Evolutionary conservation across 2,888 invertebrate species (phyloP), one percentile per base, ranked within the genome.

Genomic region (Latrodectus hesperus): DNA sequence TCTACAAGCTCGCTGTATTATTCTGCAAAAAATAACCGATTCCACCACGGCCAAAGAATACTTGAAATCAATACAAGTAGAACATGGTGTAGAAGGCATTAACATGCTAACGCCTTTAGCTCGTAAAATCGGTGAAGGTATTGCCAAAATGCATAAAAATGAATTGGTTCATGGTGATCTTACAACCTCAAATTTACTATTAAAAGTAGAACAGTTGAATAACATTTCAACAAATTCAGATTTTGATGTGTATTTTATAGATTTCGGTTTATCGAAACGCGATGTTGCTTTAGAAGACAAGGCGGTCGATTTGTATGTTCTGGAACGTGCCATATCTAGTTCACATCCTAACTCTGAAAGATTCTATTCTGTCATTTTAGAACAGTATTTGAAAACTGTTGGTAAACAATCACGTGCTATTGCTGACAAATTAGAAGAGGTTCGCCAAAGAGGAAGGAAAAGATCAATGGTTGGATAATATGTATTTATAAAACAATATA

Each of bases 111-210:
- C 87, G 9, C 72, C 87, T 75, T 55, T 90, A 53, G 92, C 93
- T 1, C 90, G 91, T 49, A 91, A 91, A 17, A 89, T 99, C 88
- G 99, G 99, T 0, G 91, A 91, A 84, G 93, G 94, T 0, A 93
- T 99, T 49, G 95, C 95, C 0, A 95, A 94, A 92, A 94, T 99
- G 93, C 99, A 99, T 92, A 93, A 94, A 16, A 95, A 95, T 91
- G 95, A 96, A 91, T 95, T 99, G 6, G 96, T 99, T 90, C 99
- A 99, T 92, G 99, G 99, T 0, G 99, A 99, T 93, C 93, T 99
- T 88, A 99, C 99, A 0, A 98, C 99, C 0, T 99, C 99, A 0
- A 99, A 99, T 92, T 95, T 99, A 92, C 93, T 99, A 80, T 92
- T 98, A n/a, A 90, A 90, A 64, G 90, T 91, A 26, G 90, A 90